Evolutionary conservation across 2,888 invertebrate species (phyloP).

Genomic region (Miltochrista miniata): DNA sequence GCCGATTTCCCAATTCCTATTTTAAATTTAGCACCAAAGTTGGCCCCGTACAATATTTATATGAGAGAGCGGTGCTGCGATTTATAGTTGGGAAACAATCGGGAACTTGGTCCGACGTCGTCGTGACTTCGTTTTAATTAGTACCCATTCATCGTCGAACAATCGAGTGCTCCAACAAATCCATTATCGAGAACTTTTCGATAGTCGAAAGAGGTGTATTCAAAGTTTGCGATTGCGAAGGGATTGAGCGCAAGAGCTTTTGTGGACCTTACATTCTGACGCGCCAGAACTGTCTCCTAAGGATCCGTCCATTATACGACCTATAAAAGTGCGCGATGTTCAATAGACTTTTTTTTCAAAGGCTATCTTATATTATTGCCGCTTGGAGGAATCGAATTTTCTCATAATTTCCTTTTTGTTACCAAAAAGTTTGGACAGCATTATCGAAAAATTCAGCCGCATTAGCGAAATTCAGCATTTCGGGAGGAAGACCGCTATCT

Average conservation of each 20-base stretch:
- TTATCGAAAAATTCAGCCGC: slow-evolving; percentile 56
- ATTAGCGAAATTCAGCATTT: slow-evolving; percentile 54
- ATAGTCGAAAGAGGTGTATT: slow-evolving; percentile 81
- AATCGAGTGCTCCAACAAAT: slow-evolving; percentile 80
- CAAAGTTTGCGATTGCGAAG: slow-evolving; percentile 71
- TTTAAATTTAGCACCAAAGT: slow-evolving; percentile 79
- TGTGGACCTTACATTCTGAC: slow-evolving; percentile 56
- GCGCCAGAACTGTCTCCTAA: slow-evolving; percentile 37
- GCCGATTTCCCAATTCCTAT: slow-evolving; percentile 65
- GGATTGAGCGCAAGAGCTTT: slow-evolving; percentile 56
- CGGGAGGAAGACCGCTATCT: slow-evolving; percentile 52
- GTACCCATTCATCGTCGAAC: slow-evolving; percentile 82
- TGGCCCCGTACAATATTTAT: slow-evolving; percentile 74
- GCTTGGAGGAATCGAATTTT: slow-evolving; percentile 29
- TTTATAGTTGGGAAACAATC: slow-evolving; percentile 80
- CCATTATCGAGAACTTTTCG: slow-evolving; percentile 82
- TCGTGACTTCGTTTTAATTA: slow-evolving; percentile 84
- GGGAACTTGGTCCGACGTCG: slow-evolving; percentile 75
- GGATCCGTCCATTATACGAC: slow-evolving; percentile 46
- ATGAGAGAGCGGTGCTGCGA: slow-evolving; percentile 70
- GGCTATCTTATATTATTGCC: slow-evolving; percentile 25
- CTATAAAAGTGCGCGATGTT: slow-evolving; percentile 40
- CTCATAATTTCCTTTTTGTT: slow-evolving; percentile 55
- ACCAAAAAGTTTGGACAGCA: slow-evolving; percentile 48
- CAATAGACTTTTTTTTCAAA: slow-evolving; percentile 32